Evolutionary conservation across 2,888 invertebrate genomes (phyloP).

Genomic region (Tolmerus cingulatus): DNA sequence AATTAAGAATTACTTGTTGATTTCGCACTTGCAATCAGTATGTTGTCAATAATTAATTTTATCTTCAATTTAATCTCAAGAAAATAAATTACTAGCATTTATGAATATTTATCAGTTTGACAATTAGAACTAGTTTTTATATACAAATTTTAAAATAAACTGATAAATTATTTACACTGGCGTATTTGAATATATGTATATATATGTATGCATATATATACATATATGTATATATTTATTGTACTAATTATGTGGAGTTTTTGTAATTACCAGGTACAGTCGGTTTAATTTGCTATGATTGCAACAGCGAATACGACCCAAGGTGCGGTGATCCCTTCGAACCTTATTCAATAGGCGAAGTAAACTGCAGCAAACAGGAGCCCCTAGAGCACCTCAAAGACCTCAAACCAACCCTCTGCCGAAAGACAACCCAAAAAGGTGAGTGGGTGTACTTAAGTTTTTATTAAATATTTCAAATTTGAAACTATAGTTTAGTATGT

Average conservation of each 20-base stretch:
- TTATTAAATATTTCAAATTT: not conserved
- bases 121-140: too few species aligned
- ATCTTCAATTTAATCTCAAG: not conserved
- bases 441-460: constrained; percentile 48
- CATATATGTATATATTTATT: too few species aligned
- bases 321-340: constrained; percentile 90
- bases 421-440: constrained; percentile 85
- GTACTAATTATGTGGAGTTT: not conserved
- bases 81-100: not conserved
- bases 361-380: constrained; percentile 81
- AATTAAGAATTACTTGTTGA: not conserved
- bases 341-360: constrained; percentile 81
- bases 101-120: too few species aligned
- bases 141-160: too few species aligned
- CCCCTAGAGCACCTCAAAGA: constrained; percentile 73
- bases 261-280: constrained; percentile 63
- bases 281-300: constrained; percentile 83
- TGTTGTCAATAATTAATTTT: not conserved
- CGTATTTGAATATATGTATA: too few species aligned
- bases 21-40: not conserved
- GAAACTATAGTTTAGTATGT: too few species aligned
- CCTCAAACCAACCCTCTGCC: constrained; percentile 72
- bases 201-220: too few species aligned
- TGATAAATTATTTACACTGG: too few species aligned
- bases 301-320: constrained; percentile 89